Evolutionary conservation across 2,797 vertebrate genomes (phyloP), one percentile per base, ranked within the genome.

Genomic region (Catamblyrhynchus diadema): DNA sequence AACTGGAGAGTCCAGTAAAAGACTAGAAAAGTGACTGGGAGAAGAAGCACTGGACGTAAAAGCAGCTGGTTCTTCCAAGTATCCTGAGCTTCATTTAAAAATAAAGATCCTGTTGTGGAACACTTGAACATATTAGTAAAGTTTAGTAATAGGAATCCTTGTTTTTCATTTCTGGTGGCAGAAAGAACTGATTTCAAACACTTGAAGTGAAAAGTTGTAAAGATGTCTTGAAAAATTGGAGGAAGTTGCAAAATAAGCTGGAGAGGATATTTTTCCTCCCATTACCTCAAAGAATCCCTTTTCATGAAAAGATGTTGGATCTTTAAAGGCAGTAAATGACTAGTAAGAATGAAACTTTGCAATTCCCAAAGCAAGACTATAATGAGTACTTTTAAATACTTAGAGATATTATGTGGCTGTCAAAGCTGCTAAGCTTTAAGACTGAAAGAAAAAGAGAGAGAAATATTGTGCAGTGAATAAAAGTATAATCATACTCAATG

Each of bases 301-400:
- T 92, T 80, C 30, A 47, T 87, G 15, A 79, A 86, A 88, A 62
- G 39, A 28, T 59, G 44, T 7, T 28, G 35, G 61, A 59, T 47
- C n/a, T 72, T 85, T 89, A 87, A 93, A 84, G 44, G 30, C 16
- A 12, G 10, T 62, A 82, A 72, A 44, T 57, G 30, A 47, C 22
- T 51, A 37, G 37, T 47, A 77, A 54, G 64, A 89, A 65, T 18
- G 70, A 94, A 93, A 92, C 25, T 41, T 85, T 59, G 8, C 33
- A 87, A 65, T 87, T 93, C 79, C 45, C 74, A 75, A 79, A 87
- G 37, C 65, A 87, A 67, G 17, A 50, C 22, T 65, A 32, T 62
- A 90, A 90, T 47, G 56, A 90, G 22, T 13, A 72, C 67, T 91
- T 91, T 89, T 37, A 80, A 91, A 91, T 30, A 57, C 14, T 70